A percentile compares a stretch with the other conserved stretches of the same genome.
These are phyloP conservation scores for Polymixis flavicincta DNA, from an alignment of 2,888 invertebrate species.

Conservation along the genomic window DNA sequence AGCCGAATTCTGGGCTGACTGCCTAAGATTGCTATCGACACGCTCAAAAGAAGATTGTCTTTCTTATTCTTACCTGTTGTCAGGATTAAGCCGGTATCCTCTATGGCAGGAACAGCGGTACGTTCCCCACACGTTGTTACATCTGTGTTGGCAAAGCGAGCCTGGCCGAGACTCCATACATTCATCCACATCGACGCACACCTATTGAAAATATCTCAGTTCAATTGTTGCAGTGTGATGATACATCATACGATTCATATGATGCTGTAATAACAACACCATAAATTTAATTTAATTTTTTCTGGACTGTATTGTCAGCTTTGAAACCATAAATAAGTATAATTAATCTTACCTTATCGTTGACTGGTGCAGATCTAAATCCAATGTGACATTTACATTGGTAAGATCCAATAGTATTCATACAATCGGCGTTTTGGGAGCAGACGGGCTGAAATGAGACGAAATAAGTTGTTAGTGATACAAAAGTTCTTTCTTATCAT, in stretches of 20 bases:
- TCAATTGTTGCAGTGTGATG: too few relatives aligned
- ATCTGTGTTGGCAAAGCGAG: slow-evolving; percentile 95
- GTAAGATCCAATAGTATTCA: slow-evolving; percentile 88
- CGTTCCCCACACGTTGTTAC: slow-evolving; percentile 97
- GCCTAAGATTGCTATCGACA: too few relatives aligned
- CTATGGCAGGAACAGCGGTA: slow-evolving; percentile 96
- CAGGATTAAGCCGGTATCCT: slow-evolving; percentile 94
- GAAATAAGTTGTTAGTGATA: not conserved
- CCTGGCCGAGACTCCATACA: slow-evolving; percentile 86
- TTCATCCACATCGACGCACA: slow-evolving; percentile 93
- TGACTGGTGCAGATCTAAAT: slow-evolving; percentile 84
- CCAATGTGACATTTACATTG: slow-evolving; percentile 86
- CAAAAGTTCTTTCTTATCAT: too few relatives aligned
- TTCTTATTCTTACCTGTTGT: slow-evolving; percentile 76
- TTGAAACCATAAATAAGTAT: too few relatives aligned
- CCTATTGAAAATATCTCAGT: slow-evolving; percentile 63
- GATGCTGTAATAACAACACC: too few relatives aligned
- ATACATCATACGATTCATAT: too few relatives aligned
- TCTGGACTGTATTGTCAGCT: too few relatives aligned
- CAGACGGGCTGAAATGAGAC: slow-evolving; percentile 80
- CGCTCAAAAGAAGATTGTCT: too few relatives aligned
- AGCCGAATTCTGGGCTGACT: too few relatives aligned
- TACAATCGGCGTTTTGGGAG: slow-evolving; percentile 85
- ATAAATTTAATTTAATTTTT: too few relatives aligned
- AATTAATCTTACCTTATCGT: slow-evolving; percentile 82